These are phyloP conservation scores for Adela reaumurella DNA, from an alignment of 2,888 invertebrate genomes.

Conservation along the genomic window DNA sequence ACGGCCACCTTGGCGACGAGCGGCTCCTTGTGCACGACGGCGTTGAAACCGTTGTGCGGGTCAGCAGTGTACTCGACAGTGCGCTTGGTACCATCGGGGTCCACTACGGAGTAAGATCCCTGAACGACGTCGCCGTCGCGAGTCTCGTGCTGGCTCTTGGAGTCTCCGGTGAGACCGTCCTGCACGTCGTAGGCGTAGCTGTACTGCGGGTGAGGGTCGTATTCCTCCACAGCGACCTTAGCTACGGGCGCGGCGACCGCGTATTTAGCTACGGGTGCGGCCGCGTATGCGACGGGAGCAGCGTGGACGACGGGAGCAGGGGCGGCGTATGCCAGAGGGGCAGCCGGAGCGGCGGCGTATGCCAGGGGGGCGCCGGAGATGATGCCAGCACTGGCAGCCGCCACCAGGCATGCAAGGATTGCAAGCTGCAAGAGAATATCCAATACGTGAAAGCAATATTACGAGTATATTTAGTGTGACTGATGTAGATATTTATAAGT, in stretches of 20 bases:
- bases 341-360: constrained; percentile 15
- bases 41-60: constrained; percentile 48
- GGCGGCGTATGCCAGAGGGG: constrained; percentile 14
- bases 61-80: constrained; percentile 52
- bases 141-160: constrained; percentile 42
- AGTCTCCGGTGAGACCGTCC: constrained; percentile 24
- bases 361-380: constrained; percentile 22
- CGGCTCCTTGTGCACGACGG: constrained; percentile 44
- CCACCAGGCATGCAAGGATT: constrained; percentile 38
- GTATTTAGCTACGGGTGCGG: constrained; percentile 7
- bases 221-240: constrained; percentile 21
- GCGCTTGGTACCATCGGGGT: constrained; percentile 46
- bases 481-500: too few relatives aligned
- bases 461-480: too few relatives aligned
- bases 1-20: constrained; percentile 29
- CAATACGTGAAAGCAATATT: too few relatives aligned
- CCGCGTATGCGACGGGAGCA: constrained; percentile 13
- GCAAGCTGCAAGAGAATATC: constrained; percentile 38
- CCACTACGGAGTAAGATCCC: constrained; percentile 46
- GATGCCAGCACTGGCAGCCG: constrained; percentile 30
- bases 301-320: constrained; percentile 17
- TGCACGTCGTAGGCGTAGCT: constrained; percentile 19
- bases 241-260: constrained; percentile 14
- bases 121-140: constrained; percentile 49
- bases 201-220: constrained; percentile 57